Percentiles rank a stretch among this genome's conserved stretches.
These are phyloP conservation scores for Homarus americanus DNA, from an alignment of 1,140 invertebrate species.

Conservation along the genomic window DNA sequence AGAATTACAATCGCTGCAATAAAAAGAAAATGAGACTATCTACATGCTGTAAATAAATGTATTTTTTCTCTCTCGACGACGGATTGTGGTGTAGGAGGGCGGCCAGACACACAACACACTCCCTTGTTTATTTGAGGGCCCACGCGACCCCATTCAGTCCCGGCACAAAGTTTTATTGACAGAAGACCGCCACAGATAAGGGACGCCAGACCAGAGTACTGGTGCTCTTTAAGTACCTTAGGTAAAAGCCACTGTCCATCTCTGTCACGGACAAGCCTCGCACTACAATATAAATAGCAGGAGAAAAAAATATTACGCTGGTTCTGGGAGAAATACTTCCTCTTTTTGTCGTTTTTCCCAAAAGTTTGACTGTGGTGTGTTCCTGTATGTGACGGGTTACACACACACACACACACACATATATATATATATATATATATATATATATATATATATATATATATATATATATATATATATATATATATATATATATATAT, in stretches of 20 bases:
- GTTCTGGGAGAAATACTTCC: neutral
- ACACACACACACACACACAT: slow-evolving; percentile 10
- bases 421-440: slow-evolving; percentile 10
- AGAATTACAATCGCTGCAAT: too few species aligned
- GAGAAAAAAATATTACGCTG: neutral
- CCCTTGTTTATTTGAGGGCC: slow-evolving; percentile 12
- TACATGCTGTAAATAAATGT: too few species aligned
- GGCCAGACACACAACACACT: slow-evolving; percentile 34
- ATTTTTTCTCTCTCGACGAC: too few species aligned
- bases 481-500: slow-evolving; percentile 29
- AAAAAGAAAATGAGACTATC: too few species aligned
- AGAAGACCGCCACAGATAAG: slow-evolving; percentile 39
- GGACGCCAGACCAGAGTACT: neutral
- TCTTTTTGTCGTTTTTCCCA: neutral
- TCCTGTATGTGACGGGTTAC: too few species aligned
- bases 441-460: slow-evolving; percentile 24
- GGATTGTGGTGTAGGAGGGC: too few species aligned
- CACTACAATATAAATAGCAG: neutral
- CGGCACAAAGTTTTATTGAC: slow-evolving; percentile 44
- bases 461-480: neutral
- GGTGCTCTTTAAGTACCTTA: slow-evolving; percentile 4
- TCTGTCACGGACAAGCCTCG: neutral
- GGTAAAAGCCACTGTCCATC: slow-evolving; percentile 17
- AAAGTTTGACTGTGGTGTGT: neutral
- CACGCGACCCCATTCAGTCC: slow-evolving; percentile 12